Percentiles rank a stretch among this genome's conserved stretches.
Evolutionary conservation across 2,888 invertebrate species (phyloP).

Genomic region (Tolmerus cingulatus): DNA sequence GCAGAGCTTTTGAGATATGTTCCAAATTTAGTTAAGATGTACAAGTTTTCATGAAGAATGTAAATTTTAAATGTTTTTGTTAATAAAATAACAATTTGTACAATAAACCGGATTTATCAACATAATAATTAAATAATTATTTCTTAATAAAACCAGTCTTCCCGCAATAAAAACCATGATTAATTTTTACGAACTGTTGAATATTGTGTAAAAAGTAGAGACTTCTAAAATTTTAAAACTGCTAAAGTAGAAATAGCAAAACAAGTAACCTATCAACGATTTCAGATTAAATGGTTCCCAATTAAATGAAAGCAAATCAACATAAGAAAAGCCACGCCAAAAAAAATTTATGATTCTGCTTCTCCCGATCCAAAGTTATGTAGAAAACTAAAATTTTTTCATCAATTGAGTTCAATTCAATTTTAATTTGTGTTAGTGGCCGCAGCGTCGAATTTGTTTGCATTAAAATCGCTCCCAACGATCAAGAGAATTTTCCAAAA

Average conservation of each 20-base stretch:
- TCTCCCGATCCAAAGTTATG: not conserved
- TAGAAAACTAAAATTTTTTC: not conserved
- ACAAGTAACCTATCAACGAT: not conserved
- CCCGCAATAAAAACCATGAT: too few species aligned
- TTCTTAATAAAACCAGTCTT: too few species aligned
- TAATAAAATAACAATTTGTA: too few species aligned
- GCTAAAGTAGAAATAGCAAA: not conserved
- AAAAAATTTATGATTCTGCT: not conserved
- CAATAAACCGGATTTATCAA: too few species aligned
- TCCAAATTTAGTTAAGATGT: not conserved
- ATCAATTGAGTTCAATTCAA: not conserved
- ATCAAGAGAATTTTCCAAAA: not conserved
- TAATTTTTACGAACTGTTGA: too few species aligned
- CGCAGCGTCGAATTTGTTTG: not conserved
- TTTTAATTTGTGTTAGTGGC: not conserved
- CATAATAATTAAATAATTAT: too few species aligned
- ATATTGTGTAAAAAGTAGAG: too few species aligned
- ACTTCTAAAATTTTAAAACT: too few species aligned
- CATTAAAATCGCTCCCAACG: not conserved
- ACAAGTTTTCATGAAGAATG: too few species aligned
- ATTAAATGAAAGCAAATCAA: not conserved
- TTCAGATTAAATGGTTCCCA: not conserved
- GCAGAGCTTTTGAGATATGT: too few species aligned
- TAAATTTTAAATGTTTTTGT: too few species aligned
- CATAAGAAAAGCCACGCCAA: not conserved